Conservation (phyloP, 2,113 vertebrate genomes). For the Sardina pilchardus region DNA sequence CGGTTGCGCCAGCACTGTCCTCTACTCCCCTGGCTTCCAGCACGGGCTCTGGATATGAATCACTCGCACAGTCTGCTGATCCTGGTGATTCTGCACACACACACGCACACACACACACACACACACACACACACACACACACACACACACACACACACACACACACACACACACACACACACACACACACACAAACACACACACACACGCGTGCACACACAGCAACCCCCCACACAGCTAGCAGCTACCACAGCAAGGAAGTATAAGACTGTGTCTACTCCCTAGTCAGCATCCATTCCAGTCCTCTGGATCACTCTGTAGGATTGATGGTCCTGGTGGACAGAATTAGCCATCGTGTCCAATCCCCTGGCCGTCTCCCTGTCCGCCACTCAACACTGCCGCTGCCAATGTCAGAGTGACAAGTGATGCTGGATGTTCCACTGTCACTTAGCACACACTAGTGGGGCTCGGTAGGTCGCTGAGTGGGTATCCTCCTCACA, state of each 20-base stretch:
- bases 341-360: background rate
- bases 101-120: slow-evolving; percentile 12
- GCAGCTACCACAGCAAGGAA: too few species aligned
- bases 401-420: too few species aligned
- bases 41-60: slow-evolving; percentile 26
- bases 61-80: slow-evolving; percentile 2
- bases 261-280: too few species aligned
- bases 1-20: background rate
- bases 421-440: too few species aligned
- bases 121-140: background rate
- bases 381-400: background rate
- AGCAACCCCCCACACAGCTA: background rate
- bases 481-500: too few species aligned
- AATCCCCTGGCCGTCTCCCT: background rate
- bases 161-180: slow-evolving; percentile 17
- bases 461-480: background rate
- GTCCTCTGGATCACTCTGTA: background rate
- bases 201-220: too few species aligned
- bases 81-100: background rate
- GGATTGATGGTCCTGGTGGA: background rate
- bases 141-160: background rate
- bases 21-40: background rate
- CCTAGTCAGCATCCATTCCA: background rate
- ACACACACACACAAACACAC: slow-evolving; percentile 1
- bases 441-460: too few species aligned